Evolutionary conservation across 2,113 vertebrate species (phyloP), one percentile per base, ranked within the genome.

Genomic region (Cnemophilus loriae): DNA sequence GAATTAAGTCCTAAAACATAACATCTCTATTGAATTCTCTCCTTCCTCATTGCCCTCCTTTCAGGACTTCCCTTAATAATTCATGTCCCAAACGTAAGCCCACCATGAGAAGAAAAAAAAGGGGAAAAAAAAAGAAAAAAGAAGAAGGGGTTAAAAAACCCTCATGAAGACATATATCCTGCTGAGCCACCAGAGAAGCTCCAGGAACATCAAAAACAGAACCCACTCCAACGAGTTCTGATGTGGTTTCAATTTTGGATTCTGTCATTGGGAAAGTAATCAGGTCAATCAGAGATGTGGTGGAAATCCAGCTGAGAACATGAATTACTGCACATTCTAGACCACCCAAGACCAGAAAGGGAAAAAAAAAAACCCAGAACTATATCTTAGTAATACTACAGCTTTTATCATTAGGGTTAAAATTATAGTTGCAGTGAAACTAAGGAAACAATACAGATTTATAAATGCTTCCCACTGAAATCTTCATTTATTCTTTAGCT

Each of bases 231-330:
- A 49, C 57, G 60, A 90, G 85, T 96, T 97, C 96, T 97, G 95
- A 96, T 97, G 96, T 97, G 96, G 96, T 97, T 97, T 97, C 90
- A 96, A 55, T 97, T 96, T 97, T 94, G 96, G 96, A 94, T 96
- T 90, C 92, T 96, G 96, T 95, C 96, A 96, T 96, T 97, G 96
- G 95, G 96, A 96, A 97, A 96, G 90, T 90, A 96, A 97, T 96
- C 96, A 96, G 96, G 96, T 96, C 96, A 97, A 96, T 97, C 96
- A 97, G 83, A 97, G 96, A 96, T 95, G 96, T 92, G 95, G 96
- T 96, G 80, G 96, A 97, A 96, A 94, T 65, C 95, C 95, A 96
- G 95, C 96, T 96, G 96, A 97, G 96, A 97, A 97, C 96, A 97
- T 90, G 96, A 96, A 97, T 97, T 95, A 96, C 96, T 92, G 95